Conservation (phyloP, 2,888 invertebrate species). For the Tinea semifulvella region DNA sequence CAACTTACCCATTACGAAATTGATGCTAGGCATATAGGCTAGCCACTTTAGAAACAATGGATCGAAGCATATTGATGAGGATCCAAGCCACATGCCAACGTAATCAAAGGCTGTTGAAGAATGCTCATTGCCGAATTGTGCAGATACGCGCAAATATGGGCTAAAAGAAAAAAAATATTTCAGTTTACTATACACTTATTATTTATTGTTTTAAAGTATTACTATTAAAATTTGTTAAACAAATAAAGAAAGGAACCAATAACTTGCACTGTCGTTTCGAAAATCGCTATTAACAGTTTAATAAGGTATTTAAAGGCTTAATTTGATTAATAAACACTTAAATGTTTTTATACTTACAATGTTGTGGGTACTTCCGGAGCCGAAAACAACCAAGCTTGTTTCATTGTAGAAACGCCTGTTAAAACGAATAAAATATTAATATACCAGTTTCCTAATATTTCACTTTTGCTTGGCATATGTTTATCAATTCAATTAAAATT, state of each 20-base stretch:
- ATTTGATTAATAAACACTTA: neutral
- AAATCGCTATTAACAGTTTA: neutral
- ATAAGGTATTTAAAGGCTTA: neutral
- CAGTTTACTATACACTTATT: too few species aligned
- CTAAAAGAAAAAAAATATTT: too few species aligned
- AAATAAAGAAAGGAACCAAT: too few species aligned
- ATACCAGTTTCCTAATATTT: too few species aligned
- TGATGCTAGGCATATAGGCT: constrained; percentile 51
- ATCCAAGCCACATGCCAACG: constrained; percentile 38
- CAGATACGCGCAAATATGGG: constrained; percentile 34
- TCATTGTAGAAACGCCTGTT: too few species aligned
- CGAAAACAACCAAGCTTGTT: constrained; percentile 43
- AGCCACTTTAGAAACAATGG: constrained; percentile 73
- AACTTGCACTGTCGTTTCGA: neutral
- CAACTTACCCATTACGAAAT: too few species aligned
- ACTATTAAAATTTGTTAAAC: too few species aligned
- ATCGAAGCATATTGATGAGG: constrained; percentile 54
- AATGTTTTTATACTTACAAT: constrained; percentile 32
- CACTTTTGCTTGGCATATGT: too few species aligned
- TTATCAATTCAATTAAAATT: too few species aligned
- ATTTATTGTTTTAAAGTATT: too few species aligned
- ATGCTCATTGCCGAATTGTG: constrained; percentile 33
- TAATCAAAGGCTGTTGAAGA: constrained; percentile 32
- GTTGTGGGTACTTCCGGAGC: constrained; percentile 39
- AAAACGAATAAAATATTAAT: too few species aligned